Conservation (phyloP, 2,888 invertebrate genomes). For the Steinernema scapterisci region DNA sequence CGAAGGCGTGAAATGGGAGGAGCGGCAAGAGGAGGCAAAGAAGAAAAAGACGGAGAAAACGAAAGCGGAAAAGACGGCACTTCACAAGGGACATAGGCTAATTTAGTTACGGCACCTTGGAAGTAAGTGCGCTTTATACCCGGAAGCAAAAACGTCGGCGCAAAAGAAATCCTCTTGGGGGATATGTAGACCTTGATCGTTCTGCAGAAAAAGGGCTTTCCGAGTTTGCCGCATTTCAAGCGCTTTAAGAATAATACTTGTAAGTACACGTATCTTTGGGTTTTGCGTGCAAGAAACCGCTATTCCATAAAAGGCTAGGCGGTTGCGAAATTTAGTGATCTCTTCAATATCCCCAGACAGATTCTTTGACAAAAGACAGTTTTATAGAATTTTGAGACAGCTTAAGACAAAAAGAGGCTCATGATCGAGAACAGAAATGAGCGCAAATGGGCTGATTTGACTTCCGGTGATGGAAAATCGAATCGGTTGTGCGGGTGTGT, state of each 20-base stretch:
- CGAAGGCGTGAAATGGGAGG: constrained; percentile 30
- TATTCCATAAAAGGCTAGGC: too few species aligned
- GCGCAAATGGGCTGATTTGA: constrained; percentile 17
- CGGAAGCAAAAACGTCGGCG: constrained; percentile 1
- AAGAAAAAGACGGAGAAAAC: constrained; percentile 2
- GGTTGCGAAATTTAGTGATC: too few species aligned
- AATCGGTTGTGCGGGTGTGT: neutral
- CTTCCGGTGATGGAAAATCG: constrained; percentile 19
- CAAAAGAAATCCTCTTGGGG: neutral
- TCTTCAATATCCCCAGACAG: too few species aligned
- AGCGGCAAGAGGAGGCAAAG: neutral
- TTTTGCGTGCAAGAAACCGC: too few species aligned
- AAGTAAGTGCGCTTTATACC: constrained; percentile 20
- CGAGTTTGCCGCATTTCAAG: too few species aligned
- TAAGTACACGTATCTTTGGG: too few species aligned
- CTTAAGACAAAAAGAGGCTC: too few species aligned
- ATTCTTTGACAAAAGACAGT: too few species aligned
- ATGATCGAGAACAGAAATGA: constrained; percentile 23
- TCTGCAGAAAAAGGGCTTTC: neutral
- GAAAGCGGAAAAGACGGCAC: neutral
- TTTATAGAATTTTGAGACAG: too few species aligned
- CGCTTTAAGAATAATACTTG: too few species aligned
- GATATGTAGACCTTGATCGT: neutral
- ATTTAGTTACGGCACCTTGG: too few species aligned
- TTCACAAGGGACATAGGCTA: too few species aligned